phyloP scores from a whole-genome alignment of 1,140 invertebrate species.

The Glossosoma conforme region DNA sequence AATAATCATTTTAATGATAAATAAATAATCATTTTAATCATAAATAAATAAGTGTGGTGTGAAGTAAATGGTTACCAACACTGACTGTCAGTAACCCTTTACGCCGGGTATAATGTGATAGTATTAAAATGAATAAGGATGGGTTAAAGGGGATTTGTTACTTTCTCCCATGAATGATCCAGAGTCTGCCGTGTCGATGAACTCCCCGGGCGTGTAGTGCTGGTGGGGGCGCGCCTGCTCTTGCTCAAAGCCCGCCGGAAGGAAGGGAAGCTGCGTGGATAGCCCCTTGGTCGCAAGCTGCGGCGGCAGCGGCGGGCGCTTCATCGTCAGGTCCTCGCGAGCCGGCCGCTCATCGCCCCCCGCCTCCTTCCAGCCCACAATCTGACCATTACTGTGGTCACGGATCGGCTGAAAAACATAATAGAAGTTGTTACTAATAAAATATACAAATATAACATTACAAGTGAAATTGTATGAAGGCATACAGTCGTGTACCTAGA shows the following conservation, averaged over 20 bases:
- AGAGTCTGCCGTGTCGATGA: conserved; percentile 33
- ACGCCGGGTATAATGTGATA: too few species aligned
- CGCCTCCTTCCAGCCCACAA: conserved; percentile 42
- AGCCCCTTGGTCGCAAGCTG: conserved; percentile 42
- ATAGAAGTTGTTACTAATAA: too few species aligned
- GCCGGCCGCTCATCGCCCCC: conserved; percentile 40
- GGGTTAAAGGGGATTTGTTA: too few species aligned
- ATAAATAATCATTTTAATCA: too few species aligned
- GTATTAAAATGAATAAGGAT: too few species aligned
- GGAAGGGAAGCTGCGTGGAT: conserved; percentile 42
- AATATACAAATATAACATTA: too few species aligned
- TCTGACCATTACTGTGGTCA: conserved; percentile 41
- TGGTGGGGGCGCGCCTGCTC: conserved; percentile 32
- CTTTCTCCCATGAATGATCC: conserved; percentile 47
- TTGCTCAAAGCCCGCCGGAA: conserved; percentile 47
- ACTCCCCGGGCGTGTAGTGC: conserved; percentile 35
- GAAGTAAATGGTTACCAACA: too few species aligned
- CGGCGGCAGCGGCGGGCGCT: conserved; percentile 43
- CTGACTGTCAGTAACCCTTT: too few species aligned
- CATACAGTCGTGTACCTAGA: too few species aligned
- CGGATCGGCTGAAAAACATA: conserved; percentile 38
- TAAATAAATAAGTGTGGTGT: too few species aligned
- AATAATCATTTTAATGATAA: too few species aligned
- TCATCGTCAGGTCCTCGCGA: conserved; percentile 44
- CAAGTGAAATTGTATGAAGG: too few species aligned